Evolutionary conservation across 2,797 vertebrate genomes (phyloP).

Genomic region (Hippocampus kuda): DNA sequence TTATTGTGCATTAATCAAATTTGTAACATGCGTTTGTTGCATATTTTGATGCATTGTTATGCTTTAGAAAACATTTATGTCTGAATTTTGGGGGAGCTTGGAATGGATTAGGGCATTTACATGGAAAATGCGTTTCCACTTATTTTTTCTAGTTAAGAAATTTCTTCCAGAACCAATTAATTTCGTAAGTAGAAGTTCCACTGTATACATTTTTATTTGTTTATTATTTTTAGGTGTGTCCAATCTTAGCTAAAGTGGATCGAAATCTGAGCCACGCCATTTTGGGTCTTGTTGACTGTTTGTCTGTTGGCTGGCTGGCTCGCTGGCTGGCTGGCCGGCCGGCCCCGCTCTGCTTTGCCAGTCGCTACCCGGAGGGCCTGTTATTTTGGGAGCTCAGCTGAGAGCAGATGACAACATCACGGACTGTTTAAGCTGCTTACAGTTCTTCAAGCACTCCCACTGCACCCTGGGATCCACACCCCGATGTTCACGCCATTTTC

Average conservation of each 20-base stretch:
- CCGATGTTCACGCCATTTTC: slow-evolving; percentile 28
- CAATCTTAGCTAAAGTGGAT: slow-evolving; percentile 38
- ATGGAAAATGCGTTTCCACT: too few species aligned
- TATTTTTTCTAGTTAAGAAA: too few species aligned
- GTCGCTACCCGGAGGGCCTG: slow-evolving; percentile 56
- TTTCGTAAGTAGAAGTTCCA: too few species aligned
- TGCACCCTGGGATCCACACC: slow-evolving; percentile 49
- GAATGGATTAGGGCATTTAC: too few species aligned
- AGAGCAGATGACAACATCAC: slow-evolving; percentile 65
- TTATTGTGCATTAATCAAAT: too few species aligned
- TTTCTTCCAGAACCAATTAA: too few species aligned
- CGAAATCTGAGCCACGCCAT: slow-evolving; percentile 55
- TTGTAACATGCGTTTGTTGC: too few species aligned
- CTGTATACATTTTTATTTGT: not conserved
- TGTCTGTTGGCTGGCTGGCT: not conserved
- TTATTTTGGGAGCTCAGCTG: slow-evolving; percentile 67
- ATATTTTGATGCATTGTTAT: too few species aligned
- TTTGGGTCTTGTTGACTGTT: slow-evolving; percentile 41
- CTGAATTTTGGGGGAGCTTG: too few species aligned
- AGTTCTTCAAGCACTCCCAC: slow-evolving; percentile 57
- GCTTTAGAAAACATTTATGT: too few species aligned
- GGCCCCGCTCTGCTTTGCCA: slow-evolving; percentile 48
- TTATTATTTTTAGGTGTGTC: slow-evolving; percentile 12
- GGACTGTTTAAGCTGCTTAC: slow-evolving; percentile 63
- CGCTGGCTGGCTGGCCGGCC: slow-evolving; percentile 41